Conservation (phyloP, 2,113 vertebrate genomes). For the Rattus rattus region DNA sequence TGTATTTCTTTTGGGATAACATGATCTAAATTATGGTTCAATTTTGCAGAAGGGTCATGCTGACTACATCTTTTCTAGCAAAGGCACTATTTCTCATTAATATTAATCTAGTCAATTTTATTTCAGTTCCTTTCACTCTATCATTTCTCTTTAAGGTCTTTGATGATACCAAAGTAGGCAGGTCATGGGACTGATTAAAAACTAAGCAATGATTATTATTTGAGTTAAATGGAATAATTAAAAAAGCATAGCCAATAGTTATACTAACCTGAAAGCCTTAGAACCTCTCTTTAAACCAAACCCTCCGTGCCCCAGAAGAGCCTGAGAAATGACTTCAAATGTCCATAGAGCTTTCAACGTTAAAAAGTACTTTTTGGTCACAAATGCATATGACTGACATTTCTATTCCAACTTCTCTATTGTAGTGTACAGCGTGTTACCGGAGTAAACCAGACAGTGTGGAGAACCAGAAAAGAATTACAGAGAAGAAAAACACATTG, state of each 20-base stretch:
- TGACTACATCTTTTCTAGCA: background rate
- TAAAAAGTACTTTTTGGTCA: background rate
- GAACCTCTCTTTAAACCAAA: background rate
- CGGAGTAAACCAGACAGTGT: background rate
- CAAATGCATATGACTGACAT: background rate
- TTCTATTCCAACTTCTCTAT: slow-evolving; percentile 1
- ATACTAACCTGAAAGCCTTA: slow-evolving; percentile 24
- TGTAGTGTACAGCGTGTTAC: background rate
- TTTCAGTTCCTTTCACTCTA: slow-evolving; percentile 4
- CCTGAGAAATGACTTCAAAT: background rate
- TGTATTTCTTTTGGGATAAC: background rate
- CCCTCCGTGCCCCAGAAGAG: background rate
- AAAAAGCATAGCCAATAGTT: slow-evolving; percentile 5
- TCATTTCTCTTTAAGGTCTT: background rate
- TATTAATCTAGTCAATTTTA: slow-evolving; percentile 3
- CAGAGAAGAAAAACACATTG: background rate
- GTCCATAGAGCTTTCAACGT: background rate
- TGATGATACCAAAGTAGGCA: slow-evolving; percentile 35
- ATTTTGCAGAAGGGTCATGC: background rate
- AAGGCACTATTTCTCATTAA: background rate
- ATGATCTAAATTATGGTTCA: slow-evolving; percentile 21
- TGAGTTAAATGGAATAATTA: slow-evolving; percentile 26
- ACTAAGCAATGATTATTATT: slow-evolving; percentile 13
- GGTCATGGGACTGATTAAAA: background rate
- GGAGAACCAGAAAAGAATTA: background rate